phyloP scores from a whole-genome alignment of 1,140 invertebrate species.

The Apis laboriosa region DNA sequence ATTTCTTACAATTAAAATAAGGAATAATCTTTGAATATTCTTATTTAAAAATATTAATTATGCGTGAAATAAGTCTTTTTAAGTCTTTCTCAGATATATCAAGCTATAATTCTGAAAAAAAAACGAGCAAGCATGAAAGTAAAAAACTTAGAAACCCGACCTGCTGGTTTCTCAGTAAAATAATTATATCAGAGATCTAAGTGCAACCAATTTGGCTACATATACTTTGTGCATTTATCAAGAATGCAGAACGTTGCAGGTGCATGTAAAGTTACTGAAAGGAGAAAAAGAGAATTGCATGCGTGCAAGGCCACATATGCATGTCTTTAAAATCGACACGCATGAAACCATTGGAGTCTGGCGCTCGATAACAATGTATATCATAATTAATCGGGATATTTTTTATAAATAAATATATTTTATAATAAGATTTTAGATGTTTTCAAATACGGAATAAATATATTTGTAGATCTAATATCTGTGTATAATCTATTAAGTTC shows the following conservation, averaged over 20 bases:
- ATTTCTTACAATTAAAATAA: too few relatives aligned
- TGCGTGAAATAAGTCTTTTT: not conserved
- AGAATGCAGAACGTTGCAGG: not conserved
- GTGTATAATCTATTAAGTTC: too few relatives aligned
- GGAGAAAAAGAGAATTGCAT: not conserved
- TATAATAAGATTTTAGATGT: too few relatives aligned
- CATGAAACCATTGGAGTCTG: not conserved
- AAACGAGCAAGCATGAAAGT: not conserved
- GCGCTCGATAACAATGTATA: constrained; percentile 6
- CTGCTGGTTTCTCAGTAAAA: not conserved
- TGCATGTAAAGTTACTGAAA: not conserved
- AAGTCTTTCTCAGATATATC: not conserved
- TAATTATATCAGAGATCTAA: constrained; percentile 11
- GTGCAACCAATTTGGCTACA: constrained; percentile 1
- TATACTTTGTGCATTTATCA: not conserved
- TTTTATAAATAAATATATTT: too few relatives aligned
- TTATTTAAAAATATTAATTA: not conserved
- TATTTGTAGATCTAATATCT: too few relatives aligned
- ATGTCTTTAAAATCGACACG: not conserved
- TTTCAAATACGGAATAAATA: too few relatives aligned
- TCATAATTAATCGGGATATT: too few relatives aligned
- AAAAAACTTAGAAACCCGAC: not conserved
- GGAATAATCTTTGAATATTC: not conserved
- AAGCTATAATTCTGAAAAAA: not conserved
- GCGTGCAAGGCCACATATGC: not conserved